phyloP scores from a whole-genome alignment of 2,888 invertebrate species.

The Ectemnius continuus region DNA sequence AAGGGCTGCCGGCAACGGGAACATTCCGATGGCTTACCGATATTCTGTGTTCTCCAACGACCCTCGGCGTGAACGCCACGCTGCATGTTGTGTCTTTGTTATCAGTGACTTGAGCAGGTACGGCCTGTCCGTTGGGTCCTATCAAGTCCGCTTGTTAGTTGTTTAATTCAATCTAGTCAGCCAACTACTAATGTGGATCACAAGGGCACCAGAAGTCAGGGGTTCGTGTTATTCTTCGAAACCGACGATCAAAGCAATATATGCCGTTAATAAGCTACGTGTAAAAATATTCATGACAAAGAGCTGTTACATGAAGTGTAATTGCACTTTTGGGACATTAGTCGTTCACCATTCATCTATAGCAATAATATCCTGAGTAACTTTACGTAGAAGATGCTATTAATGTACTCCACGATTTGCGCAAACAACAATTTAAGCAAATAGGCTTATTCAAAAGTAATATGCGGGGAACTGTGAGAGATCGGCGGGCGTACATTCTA shows the following conservation, averaged over 20 bases:
- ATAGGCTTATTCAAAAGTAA: neutral
- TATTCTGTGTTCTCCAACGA: slow-evolving; percentile 95
- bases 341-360: no score
- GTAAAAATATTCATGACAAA: slow-evolving; percentile 35
- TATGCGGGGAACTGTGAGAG: neutral
- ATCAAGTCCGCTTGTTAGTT: slow-evolving; percentile 77
- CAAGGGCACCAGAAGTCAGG: slow-evolving; percentile 37
- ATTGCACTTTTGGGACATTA: neutral
- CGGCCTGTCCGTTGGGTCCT: slow-evolving; percentile 96
- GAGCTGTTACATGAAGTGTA: slow-evolving; percentile 29
- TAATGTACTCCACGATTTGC: no score
- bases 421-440: slow-evolving; percentile 7
- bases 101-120: slow-evolving; percentile 92
- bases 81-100: slow-evolving; percentile 90
- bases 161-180: slow-evolving; percentile 72
- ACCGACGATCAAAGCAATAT: slow-evolving; percentile 22
- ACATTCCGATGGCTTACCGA: slow-evolving; percentile 90
- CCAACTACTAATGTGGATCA: slow-evolving; percentile 63
- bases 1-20: slow-evolving; percentile 94
- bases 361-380: no score
- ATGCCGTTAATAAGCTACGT: slow-evolving; percentile 19
- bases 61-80: slow-evolving; percentile 94
- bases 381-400: no score
- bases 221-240: neutral
- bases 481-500: slow-evolving; percentile 16